Conservation (phyloP, 2,797 vertebrate genomes). For the Thunnus albacares region DNA sequence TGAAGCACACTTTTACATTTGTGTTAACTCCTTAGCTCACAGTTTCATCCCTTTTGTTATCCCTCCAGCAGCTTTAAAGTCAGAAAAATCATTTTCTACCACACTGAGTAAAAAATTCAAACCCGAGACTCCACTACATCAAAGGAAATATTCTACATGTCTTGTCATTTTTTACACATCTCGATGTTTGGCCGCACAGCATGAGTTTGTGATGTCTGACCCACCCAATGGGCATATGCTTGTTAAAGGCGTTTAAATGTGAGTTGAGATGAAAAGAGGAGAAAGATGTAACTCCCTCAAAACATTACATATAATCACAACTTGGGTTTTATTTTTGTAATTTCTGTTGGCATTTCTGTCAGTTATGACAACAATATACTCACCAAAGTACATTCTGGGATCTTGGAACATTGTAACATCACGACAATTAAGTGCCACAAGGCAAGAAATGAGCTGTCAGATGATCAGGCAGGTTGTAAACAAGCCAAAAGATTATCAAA, state of each 20-base stretch:
- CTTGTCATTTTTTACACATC: constrained; percentile 24
- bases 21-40: background rate
- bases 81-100: background rate
- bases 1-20: background rate
- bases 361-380: background rate
- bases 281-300: background rate
- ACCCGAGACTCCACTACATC: background rate
- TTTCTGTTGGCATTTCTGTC: background rate
- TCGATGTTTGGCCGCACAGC: background rate
- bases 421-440: background rate
- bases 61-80: background rate
- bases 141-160: background rate
- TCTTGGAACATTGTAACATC: background rate
- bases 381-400: background rate
- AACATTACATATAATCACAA: too few species aligned
- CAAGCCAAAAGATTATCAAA: background rate
- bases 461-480: background rate
- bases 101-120: background rate
- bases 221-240: constrained; percentile 4
- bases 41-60: background rate
- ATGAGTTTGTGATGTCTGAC: constrained; percentile 11
- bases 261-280: background rate
- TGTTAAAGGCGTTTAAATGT: constrained; percentile 7
- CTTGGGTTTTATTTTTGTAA: background rate
- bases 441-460: background rate